Evolutionary conservation across 2,888 invertebrate species (phyloP).

Genomic region (Amphipoea lucens): DNA sequence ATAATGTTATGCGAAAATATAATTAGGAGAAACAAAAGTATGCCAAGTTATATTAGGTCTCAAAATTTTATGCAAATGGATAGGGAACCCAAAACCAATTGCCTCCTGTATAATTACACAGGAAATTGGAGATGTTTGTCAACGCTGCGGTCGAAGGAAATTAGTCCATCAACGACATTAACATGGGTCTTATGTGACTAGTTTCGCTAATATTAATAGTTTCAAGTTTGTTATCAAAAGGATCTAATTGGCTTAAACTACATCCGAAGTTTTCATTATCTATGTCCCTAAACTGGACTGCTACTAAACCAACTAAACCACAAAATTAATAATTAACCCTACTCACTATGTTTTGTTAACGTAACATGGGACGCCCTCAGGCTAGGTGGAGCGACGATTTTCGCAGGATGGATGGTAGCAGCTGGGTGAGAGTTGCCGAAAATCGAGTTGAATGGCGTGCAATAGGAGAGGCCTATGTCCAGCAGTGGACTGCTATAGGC

Average conservation of each 20-base stretch:
- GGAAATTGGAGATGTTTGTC: constrained; percentile 30
- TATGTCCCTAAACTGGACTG: not conserved
- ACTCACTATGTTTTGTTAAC: not conserved
- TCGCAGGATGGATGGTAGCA: too few relatives aligned
- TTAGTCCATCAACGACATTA: constrained; percentile 24
- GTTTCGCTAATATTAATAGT: not conserved
- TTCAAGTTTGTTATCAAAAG: not conserved
- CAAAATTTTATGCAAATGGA: too few relatives aligned
- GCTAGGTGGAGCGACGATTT: too few relatives aligned
- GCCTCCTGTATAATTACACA: constrained; percentile 21
- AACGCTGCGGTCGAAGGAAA: constrained; percentile 21
- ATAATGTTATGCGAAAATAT: too few relatives aligned
- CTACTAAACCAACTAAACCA: not conserved
- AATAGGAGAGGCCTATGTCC: too few relatives aligned
- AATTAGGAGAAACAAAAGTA: too few relatives aligned
- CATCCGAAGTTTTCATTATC: constrained; percentile 1
- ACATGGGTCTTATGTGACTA: constrained; percentile 21
- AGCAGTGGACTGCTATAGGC: too few relatives aligned
- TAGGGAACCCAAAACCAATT: constrained; percentile 14
- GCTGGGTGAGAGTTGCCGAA: too few relatives aligned
- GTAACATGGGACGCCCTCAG: too few relatives aligned
- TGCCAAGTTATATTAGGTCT: too few relatives aligned
- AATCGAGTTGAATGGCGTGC: too few relatives aligned
- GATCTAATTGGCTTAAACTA: not conserved
- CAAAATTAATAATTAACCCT: not conserved